A percentile compares a stretch with the other conserved stretches of the same genome.
phyloP scores from a whole-genome alignment of 2,797 vertebrate species.

The Diplodus sargus region DNA sequence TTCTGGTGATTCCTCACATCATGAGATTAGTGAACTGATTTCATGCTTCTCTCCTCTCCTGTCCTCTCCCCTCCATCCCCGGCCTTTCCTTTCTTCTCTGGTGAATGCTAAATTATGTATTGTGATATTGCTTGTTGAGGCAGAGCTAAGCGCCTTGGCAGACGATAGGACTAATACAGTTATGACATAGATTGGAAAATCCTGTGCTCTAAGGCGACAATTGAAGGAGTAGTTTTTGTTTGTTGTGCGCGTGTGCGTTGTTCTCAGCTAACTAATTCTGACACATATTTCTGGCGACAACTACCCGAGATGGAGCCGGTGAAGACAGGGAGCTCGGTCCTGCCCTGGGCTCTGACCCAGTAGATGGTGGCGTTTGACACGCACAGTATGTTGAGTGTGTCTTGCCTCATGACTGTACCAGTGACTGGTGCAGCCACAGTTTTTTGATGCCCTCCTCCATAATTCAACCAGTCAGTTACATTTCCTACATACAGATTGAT shows the following conservation, averaged over 20 bases:
- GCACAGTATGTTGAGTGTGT: conserved; percentile 41
- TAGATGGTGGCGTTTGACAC: conserved; percentile 41
- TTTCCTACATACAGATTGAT: conserved; percentile 46
- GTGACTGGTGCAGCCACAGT: conserved; percentile 38
- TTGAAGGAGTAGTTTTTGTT: conserved; percentile 11
- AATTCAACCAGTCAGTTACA: conserved; percentile 54
- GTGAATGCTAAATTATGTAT: conserved; percentile 58
- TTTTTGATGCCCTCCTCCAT: conserved; percentile 37
- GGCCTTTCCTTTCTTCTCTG: conserved; percentile 26
- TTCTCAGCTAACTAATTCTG: conserved; percentile 17
- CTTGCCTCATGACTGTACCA: conserved; percentile 40
- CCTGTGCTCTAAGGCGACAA: conserved; percentile 3
- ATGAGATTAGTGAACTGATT: conserved; percentile 70
- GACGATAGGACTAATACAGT: conserved; percentile 24
- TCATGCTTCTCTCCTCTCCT: conserved; percentile 40
- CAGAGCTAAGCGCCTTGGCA: conserved; percentile 37
- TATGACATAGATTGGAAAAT: conserved; percentile 37
- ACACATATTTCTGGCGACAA: conserved; percentile 7
- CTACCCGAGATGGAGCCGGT: conserved; percentile 15
- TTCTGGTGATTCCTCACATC: conserved; percentile 60
- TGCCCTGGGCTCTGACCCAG: conserved; percentile 40
- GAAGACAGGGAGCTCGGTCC: conserved; percentile 24
- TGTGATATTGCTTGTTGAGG: conserved; percentile 57
- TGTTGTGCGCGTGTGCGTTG: conserved; percentile 3
- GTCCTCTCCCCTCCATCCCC: conserved; percentile 2